Percentiles rank a stretch among this genome's conserved stretches.
These are phyloP conservation scores for Clamator glandarius DNA, from an alignment of 2,797 vertebrate genomes.

Conservation along the genomic window DNA sequence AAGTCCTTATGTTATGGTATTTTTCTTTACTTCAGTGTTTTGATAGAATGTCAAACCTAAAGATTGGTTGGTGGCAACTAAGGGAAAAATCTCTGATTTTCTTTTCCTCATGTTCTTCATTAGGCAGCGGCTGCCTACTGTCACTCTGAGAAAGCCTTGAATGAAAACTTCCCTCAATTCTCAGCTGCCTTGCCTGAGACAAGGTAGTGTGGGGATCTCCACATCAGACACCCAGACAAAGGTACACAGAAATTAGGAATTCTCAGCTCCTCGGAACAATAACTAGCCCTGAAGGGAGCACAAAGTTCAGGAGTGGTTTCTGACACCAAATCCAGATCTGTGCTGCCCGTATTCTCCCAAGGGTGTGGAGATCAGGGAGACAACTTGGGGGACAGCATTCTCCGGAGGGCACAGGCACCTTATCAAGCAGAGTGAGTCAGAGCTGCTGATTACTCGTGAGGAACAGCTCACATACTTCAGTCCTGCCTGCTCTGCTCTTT, in stretches of 20 bases:
- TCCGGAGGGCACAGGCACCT: neutral
- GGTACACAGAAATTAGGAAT: neutral
- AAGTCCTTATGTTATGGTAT: neutral
- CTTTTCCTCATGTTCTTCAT: neutral
- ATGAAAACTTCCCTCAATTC: neutral
- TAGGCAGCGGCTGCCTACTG: neutral
- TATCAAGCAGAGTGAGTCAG: neutral
- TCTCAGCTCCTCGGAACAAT: neutral
- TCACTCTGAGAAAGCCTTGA: neutral
- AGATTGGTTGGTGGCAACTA: neutral
- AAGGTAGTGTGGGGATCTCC: neutral
- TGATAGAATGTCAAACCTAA: neutral
- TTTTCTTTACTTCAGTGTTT: neutral
- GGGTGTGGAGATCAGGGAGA: fast-evolving
- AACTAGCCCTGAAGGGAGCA: neutral
- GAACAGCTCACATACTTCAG: neutral
- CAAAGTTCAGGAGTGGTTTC: neutral
- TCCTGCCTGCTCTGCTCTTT: neutral
- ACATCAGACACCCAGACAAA: neutral
- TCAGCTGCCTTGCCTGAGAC: neutral
- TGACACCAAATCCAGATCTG: fast-evolving
- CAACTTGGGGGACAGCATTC: neutral
- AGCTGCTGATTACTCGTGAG: neutral
- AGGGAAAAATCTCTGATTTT: neutral
- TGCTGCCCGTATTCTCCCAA: neutral